phyloP scores from a whole-genome alignment of 2,888 invertebrate species.

The Hirtodrosophila alboralis region DNA sequence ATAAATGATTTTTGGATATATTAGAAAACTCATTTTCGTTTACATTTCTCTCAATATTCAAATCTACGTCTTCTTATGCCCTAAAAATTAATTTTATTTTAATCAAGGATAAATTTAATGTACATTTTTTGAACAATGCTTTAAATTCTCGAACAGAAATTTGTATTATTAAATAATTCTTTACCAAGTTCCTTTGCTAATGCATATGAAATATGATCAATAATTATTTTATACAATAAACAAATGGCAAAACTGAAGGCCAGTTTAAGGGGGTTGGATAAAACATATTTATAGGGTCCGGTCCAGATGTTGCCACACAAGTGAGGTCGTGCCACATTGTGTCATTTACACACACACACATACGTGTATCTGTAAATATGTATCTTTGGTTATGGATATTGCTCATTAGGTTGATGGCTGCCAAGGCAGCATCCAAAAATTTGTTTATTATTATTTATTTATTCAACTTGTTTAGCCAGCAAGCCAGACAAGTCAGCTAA shows the following conservation, averaged over 20 bases:
- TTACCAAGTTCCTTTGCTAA: no score
- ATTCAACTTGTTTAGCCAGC: conserved; percentile 11
- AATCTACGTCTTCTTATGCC: no score
- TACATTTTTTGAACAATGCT: no score
- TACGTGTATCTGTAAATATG: conserved; percentile 4
- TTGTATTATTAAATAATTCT: no score
- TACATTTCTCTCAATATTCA: no score
- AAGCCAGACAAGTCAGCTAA: conserved; percentile 27
- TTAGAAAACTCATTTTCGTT: no score
- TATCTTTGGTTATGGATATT: conserved; percentile 38
- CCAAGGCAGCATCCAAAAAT: conserved; percentile 25
- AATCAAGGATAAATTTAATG: no score
- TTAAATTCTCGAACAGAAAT: no score
- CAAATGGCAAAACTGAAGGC: conserved; percentile 31
- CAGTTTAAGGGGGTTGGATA: neutral
- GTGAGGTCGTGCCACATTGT: conserved; percentile 25
- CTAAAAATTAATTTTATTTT: no score
- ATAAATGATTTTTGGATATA: no score
- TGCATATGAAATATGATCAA: conserved; percentile 25
- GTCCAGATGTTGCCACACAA: conserved; percentile 43
- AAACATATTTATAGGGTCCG: neutral
- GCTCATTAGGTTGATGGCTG: conserved; percentile 44
- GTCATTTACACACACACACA: conserved; percentile 19
- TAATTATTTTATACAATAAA: conserved; percentile 22
- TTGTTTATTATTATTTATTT: conserved; percentile 45